Percentiles rank a stretch among this genome's conserved stretches.
Evolutionary conservation across 2,113 vertebrate genomes (phyloP).

Genomic region (Taxidea taxus): DNA sequence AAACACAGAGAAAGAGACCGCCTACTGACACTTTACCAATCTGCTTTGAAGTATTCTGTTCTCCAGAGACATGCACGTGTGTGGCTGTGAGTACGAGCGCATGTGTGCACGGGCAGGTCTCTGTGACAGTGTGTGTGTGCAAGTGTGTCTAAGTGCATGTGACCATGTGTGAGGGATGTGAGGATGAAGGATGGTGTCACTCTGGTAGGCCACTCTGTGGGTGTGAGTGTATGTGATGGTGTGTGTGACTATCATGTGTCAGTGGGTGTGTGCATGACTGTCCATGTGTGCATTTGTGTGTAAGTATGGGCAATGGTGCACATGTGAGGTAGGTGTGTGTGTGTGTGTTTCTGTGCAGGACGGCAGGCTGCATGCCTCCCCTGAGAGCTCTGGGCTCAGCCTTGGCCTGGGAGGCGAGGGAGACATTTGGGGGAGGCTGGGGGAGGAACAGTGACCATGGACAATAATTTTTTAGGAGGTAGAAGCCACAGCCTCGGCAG

Average conservation of each 20-base stretch:
- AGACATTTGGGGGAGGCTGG: background rate
- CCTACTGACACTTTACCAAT: too few species aligned
- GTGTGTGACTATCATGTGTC: background rate
- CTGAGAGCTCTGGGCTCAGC: background rate
- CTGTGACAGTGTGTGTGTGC: background rate
- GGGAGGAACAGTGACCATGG: background rate
- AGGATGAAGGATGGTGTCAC: background rate
- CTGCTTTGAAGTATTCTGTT: background rate
- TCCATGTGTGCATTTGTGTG: background rate
- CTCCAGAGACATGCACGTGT: background rate
- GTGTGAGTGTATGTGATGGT: background rate
- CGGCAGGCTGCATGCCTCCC: background rate
- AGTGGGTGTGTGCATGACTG: rapidly evolving
- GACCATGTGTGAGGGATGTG: too few species aligned
- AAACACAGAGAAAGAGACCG: rapidly evolving
- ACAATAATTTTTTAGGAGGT: background rate
- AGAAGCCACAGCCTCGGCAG: background rate
- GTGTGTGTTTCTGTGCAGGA: background rate
- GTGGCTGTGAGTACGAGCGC: background rate
- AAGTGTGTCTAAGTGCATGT: background rate
- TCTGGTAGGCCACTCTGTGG: background rate
- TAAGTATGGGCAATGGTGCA: background rate
- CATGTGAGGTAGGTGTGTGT: background rate
- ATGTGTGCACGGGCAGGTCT: too few species aligned
- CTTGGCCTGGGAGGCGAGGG: background rate